phyloP scores from a whole-genome alignment of 2,888 invertebrate genomes.

The Chymomyza fuscimana region DNA sequence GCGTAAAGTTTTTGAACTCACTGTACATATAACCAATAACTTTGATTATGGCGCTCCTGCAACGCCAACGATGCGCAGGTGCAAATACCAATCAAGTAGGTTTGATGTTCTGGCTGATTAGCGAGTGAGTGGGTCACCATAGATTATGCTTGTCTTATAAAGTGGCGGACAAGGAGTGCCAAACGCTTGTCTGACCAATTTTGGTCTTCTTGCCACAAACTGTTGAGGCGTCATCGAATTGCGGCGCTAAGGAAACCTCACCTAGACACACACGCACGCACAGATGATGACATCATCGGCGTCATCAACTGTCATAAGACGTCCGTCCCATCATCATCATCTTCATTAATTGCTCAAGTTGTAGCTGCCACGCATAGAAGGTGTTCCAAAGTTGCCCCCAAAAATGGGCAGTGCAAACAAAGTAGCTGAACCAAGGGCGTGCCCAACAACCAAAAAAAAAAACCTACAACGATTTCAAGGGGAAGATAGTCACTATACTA shows the following conservation, averaged over 20 bases:
- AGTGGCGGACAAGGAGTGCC: constrained; percentile 45
- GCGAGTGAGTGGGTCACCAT: not conserved
- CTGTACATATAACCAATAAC: not conserved
- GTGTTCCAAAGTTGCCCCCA: constrained; percentile 40
- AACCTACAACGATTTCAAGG: not conserved
- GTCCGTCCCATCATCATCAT: constrained; percentile 22
- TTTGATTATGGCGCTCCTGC: not conserved
- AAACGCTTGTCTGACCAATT: constrained; percentile 64
- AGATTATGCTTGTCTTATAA: too few species aligned
- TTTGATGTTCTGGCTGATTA: constrained; percentile 26
- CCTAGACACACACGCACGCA: constrained; percentile 32
- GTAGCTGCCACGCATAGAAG: constrained; percentile 40
- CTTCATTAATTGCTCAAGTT: constrained; percentile 46
- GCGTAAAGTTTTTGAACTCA: not conserved
- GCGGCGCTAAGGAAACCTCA: constrained; percentile 50
- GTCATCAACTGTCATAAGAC: constrained; percentile 6
- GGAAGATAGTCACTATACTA: not conserved
- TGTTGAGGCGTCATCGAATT: not conserved
- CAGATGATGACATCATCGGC: constrained; percentile 51
- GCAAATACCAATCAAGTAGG: not conserved
- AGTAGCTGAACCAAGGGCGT: not conserved
- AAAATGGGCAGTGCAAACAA: constrained; percentile 44
- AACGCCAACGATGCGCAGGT: not conserved
- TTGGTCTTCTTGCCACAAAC: constrained; percentile 20
- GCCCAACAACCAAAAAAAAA: not conserved